phyloP scores from a whole-genome alignment of 2,888 invertebrate species.

The Sesamia inferens region DNA sequence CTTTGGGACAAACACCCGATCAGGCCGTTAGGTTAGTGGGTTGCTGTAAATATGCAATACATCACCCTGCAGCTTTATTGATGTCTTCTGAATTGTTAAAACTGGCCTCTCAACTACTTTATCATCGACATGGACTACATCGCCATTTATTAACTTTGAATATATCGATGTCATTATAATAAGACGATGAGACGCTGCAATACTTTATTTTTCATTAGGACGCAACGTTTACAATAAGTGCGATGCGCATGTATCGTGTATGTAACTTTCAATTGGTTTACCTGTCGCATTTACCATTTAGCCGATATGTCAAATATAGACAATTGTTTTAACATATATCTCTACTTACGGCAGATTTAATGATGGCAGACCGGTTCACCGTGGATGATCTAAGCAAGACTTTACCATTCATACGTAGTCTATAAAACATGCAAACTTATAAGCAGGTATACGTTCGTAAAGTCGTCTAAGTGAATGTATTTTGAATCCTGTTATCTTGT shows the following conservation, averaged over 20 bases:
- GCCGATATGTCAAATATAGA: constrained; percentile 20
- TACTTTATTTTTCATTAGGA: constrained; percentile 18
- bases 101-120: constrained; percentile 70
- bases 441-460: constrained; percentile 76
- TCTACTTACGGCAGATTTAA: constrained; percentile 87
- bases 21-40: constrained; percentile 96
- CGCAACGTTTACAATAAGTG: constrained; percentile 14
- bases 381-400: constrained; percentile 87
- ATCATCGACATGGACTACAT: constrained; percentile 72
- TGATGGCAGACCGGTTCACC: constrained; percentile 86
- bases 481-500: constrained; percentile 60
- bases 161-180: constrained; percentile 51
- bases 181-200: constrained; percentile 29
- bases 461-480: constrained; percentile 58
- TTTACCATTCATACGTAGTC: constrained; percentile 88
- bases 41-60: constrained; percentile 81
- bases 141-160: constrained; percentile 62
- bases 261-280: constrained; percentile 14
- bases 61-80: constrained; percentile 69
- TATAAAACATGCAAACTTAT: constrained; percentile 78
- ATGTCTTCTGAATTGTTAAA: constrained; percentile 79
- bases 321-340: constrained; percentile 62
- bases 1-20: constrained; percentile 97
- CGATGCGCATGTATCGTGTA: constrained; percentile 13
- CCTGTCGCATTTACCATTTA: constrained; percentile 3